A percentile compares a stretch with the other conserved stretches of the same genome.
These are phyloP conservation scores for Arremon aurantiirostris DNA, from an alignment of 2,797 vertebrate genomes.

Conservation along the genomic window DNA sequence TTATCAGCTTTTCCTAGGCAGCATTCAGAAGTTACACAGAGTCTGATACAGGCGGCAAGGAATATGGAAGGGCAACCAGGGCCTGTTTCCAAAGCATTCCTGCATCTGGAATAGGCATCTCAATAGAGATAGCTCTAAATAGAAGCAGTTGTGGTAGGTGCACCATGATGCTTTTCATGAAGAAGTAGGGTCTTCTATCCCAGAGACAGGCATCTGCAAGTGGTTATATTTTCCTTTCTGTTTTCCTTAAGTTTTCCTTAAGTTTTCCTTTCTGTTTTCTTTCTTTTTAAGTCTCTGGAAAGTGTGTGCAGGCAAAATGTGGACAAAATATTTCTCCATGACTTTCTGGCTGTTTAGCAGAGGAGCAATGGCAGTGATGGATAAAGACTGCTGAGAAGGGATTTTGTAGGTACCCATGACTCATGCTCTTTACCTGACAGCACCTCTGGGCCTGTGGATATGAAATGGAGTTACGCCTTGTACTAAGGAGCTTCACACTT, in stretches of 20 bases:
- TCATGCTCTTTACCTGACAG: background rate
- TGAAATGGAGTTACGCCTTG: background rate
- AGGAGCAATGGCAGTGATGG: background rate
- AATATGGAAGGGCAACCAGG: background rate
- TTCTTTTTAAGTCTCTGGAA: background rate
- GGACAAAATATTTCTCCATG: background rate
- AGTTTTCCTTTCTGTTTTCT: background rate
- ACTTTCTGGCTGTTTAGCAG: background rate
- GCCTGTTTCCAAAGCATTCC: background rate
- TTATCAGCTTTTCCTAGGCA: background rate
- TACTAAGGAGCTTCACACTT: background rate
- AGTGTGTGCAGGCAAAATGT: background rate
- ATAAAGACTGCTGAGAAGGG: background rate
- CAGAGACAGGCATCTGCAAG: background rate
- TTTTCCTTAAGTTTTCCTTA: background rate
- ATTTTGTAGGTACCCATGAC: background rate
- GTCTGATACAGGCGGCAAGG: background rate
- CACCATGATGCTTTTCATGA: background rate
- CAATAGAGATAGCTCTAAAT: background rate
- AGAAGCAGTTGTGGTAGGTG: background rate
- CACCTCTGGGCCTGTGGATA: background rate
- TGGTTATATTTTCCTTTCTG: background rate
- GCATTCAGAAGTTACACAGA: background rate
- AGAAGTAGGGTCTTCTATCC: background rate
- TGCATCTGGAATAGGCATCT: background rate